phyloP scores from a whole-genome alignment of 2,888 invertebrate genomes.

The Ophion costatus region DNA sequence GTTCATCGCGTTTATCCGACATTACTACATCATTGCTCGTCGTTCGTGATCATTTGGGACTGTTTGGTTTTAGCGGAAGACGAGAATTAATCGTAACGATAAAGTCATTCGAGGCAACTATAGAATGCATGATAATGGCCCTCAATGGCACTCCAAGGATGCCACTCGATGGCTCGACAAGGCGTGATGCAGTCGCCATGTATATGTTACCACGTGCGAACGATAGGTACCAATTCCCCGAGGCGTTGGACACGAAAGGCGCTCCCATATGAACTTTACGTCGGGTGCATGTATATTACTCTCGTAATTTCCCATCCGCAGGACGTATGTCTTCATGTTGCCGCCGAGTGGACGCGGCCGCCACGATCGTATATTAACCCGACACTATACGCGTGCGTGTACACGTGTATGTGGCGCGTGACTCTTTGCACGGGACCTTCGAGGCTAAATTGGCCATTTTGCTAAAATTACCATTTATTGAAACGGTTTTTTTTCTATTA shows the following conservation, averaged over 20 bases:
- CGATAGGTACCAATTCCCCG: constrained; percentile 74
- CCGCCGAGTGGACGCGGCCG: constrained; percentile 17
- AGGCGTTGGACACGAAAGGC: constrained; percentile 69
- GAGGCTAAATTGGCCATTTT: neutral
- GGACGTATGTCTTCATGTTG: constrained; percentile 67
- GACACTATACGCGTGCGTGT: constrained; percentile 7
- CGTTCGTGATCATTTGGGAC: neutral
- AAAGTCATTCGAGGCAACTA: constrained; percentile 46
- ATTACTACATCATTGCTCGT: neutral
- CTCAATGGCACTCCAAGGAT: constrained; percentile 51
- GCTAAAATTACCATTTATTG: neutral
- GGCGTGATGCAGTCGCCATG: constrained; percentile 22
- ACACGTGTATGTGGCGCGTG: neutral
- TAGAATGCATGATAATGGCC: constrained; percentile 42
- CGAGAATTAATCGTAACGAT: constrained; percentile 10
- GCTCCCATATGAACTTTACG: constrained; percentile 52
- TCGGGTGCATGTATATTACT: constrained; percentile 23
- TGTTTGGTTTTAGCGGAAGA: neutral
- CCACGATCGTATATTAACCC: constrained; percentile 37
- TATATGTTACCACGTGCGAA: constrained; percentile 23
- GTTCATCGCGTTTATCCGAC: neutral
- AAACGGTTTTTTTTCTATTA: neutral
- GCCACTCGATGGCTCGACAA: constrained; percentile 47
- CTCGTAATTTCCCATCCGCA: constrained; percentile 77
- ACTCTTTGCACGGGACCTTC: neutral